A percentile compares a stretch with the other conserved stretches of the same genome.
Conservation (phyloP, 1,140 invertebrate genomes). For the Cyrtorhinus lividipennis region DNA sequence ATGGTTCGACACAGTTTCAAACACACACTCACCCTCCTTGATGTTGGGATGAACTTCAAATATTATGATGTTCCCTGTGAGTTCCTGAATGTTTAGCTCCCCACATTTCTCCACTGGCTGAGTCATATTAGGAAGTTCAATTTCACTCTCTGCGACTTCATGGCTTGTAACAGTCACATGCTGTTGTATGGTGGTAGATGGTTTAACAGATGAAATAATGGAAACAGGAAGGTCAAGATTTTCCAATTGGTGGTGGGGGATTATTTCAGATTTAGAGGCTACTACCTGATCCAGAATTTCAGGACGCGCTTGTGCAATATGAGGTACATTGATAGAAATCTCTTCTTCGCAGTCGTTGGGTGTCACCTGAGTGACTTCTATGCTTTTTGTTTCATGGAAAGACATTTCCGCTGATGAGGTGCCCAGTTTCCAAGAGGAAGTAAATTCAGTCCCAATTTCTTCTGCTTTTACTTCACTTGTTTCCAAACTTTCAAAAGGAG, state of each 20-base stretch:
- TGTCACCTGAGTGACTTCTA: constrained; percentile 33
- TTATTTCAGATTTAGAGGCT: constrained; percentile 32
- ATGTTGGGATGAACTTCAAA: constrained; percentile 34
- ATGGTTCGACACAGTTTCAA: constrained; percentile 28
- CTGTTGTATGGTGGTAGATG: constrained; percentile 30
- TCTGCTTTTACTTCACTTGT: constrained; percentile 29
- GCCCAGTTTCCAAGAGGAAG: constrained; percentile 26
- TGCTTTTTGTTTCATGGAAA: constrained; percentile 32
- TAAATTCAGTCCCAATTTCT: constrained; percentile 29
- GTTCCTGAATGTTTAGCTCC: constrained; percentile 23
- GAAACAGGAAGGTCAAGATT: constrained; percentile 30
- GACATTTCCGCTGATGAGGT: constrained; percentile 30
- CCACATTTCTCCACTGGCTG: constrained; percentile 26
- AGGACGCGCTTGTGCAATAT: constrained; percentile 29
- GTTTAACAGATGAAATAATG: constrained; percentile 28
- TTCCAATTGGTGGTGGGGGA: constrained; percentile 27
- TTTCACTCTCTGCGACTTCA: constrained; percentile 34
- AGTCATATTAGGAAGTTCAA: constrained; percentile 31
- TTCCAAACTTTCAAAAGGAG: constrained; percentile 26
- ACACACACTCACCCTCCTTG: constrained; percentile 37
- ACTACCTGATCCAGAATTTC: constrained; percentile 30
- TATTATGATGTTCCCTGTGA: constrained; percentile 28
- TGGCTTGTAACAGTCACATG: constrained; percentile 38
- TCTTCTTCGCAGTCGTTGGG: constrained; percentile 33
- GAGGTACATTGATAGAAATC: constrained; percentile 26